These are phyloP conservation scores for Steinernema hermaphroditum DNA, from an alignment of 2,888 invertebrate genomes.

Conservation along the genomic window DNA sequence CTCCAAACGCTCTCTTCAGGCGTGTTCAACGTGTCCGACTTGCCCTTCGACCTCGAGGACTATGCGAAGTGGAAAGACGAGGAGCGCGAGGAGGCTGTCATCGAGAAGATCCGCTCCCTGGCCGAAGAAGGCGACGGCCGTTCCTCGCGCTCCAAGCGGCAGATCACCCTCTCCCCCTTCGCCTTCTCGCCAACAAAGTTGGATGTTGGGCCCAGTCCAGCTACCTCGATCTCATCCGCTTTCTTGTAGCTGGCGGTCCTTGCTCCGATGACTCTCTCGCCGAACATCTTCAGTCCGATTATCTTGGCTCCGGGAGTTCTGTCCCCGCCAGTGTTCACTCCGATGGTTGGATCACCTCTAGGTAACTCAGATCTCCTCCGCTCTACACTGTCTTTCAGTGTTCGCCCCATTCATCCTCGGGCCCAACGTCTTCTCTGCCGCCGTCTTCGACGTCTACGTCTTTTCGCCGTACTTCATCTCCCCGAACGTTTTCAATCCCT, in stretches of 20 bases:
- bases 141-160: neutral
- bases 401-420: slow-evolving; percentile 49
- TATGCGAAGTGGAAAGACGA: slow-evolving; percentile 41
- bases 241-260: slow-evolving; percentile 45
- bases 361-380: slow-evolving; percentile 18
- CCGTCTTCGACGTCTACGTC: slow-evolving; percentile 56
- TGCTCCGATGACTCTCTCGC: slow-evolving; percentile 52
- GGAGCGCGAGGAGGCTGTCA: slow-evolving; percentile 45
- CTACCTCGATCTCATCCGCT: neutral
- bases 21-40: slow-evolving; percentile 17
- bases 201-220: neutral
- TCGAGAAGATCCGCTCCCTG: slow-evolving; percentile 34
- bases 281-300: slow-evolving; percentile 53
- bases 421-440: slow-evolving; percentile 54
- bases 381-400: neutral
- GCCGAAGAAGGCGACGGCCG: slow-evolving; percentile 32
- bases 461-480: slow-evolving; percentile 47
- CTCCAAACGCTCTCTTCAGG: neutral
- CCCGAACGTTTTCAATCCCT: slow-evolving; percentile 42
- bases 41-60: slow-evolving; percentile 47
- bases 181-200: slow-evolving; percentile 34
- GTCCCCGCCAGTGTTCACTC: slow-evolving; percentile 51
- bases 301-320: slow-evolving; percentile 48
- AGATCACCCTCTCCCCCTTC: slow-evolving; percentile 39
- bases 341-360: slow-evolving; percentile 49